Percentiles rank a stretch among this genome's conserved stretches.
Evolutionary conservation across 2,888 invertebrate genomes (phyloP).

Genomic region (Cacoxenus indagator): DNA sequence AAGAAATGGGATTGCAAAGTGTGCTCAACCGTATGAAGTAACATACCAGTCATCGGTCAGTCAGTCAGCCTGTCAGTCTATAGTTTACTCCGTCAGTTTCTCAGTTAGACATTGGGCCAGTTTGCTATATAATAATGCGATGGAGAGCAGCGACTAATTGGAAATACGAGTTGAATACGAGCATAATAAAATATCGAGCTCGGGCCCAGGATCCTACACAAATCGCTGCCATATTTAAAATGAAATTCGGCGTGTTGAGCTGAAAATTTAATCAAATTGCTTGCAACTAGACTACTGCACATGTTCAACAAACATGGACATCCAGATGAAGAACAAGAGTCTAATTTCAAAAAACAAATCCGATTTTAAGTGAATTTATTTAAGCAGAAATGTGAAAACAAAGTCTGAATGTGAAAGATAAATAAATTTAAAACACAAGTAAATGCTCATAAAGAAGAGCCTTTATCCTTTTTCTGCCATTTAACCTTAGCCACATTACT

Average conservation of each 20-base stretch:
- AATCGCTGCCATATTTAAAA: background rate
- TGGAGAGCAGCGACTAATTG: background rate
- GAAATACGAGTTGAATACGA: background rate
- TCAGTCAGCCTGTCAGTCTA: background rate
- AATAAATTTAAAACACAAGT: background rate
- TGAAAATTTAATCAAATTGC: background rate
- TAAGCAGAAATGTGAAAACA: background rate
- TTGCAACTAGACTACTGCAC: background rate
- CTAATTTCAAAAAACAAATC: background rate
- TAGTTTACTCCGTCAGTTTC: background rate
- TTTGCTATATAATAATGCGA: background rate
- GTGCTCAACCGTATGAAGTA: background rate
- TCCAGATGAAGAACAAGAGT: too few relatives aligned
- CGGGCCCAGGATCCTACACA: too few relatives aligned
- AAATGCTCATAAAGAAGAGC: background rate
- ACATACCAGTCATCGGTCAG: background rate
- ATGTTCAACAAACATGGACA: background rate
- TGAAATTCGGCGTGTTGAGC: background rate
- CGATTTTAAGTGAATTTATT: background rate
- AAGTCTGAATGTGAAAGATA: background rate
- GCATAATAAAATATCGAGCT: background rate
- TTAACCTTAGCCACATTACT: background rate
- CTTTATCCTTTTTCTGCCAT: background rate
- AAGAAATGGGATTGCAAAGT: background rate
- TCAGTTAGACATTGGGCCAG: background rate